Base-by-base conservation (phyloP, 1,140 invertebrate genomes). In the Nasonia vitripennis region DNA sequence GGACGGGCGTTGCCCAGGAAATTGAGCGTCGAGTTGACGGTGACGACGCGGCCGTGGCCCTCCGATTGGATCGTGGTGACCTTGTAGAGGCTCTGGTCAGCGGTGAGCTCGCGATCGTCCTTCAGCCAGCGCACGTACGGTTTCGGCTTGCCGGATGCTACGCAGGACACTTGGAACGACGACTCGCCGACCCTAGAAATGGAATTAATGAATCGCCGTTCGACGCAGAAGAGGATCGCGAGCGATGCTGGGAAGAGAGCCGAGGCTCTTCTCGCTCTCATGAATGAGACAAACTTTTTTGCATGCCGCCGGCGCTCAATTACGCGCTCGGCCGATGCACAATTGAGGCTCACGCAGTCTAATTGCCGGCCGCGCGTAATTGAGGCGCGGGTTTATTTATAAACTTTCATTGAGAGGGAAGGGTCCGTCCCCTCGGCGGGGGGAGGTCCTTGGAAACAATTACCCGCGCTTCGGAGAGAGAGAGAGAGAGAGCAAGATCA, bases 121-220 rank as follows among this genome's bases (percentile, higher is more conserved):
- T 98, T 98, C 37, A 97, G 93, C 98, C 98, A 99, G 82, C 94
- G 95, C 1, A 98, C 95, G 23, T 93, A 94, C 0, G 98, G 98
- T 67, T 96, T 95, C 0, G 98, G 98, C 91, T 98, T 98, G 1
- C 97, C 98, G 88, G 96, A 95, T 45, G 97, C 97, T 83, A 96
- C 95, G 89, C 98, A 98, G 0, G 96, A 96, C 1, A 98, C 95
- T 27, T 95, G 95, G 89, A 97, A 98, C 84, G 97, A 96, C 0
- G 95, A 94, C 86, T 98, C 97, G 12, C 96, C 96, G n/a, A 97
- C 96, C 86, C 96, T 95, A 87, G 79, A 91, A 89, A 91, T 88
- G 37, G 88, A 88, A 11, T 51, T 77, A 86, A 78, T 9, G 55
- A 62, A 81, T 11, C 11, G 78, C 31, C 14, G 78, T 27, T 70